Base-by-base conservation (phyloP, 2,888 invertebrate species). In the Latheticus oryzae region DNA sequence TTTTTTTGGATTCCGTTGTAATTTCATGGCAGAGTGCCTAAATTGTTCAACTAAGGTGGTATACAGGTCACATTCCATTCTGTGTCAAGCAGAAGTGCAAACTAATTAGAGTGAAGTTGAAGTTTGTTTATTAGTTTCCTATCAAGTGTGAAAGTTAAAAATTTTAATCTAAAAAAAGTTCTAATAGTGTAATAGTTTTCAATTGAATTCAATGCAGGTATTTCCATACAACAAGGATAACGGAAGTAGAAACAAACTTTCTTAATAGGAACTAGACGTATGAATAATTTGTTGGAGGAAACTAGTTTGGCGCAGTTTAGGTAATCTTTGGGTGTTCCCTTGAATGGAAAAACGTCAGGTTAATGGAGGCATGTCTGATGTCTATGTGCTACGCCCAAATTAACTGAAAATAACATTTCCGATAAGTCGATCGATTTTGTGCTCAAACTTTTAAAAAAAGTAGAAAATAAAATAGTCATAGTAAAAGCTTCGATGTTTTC, bases 21-120 rank as follows among this genome's bases (percentile, higher is more conserved):
- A 55, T 55, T 55, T 48, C 55, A 55, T 55, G 55, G 55, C 55
- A 55, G 30, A 55, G 32, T 55, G 55, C 55, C 35, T 35, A 55
- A 55, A 48, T 55, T 48, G 33, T 32, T 48, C 8, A 32, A 9
- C 21, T 17, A 48, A 48, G 55, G 54, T 54, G 47, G 32, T 43
- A 43, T 30, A 43, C 35, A 45, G 55, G 48, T 55, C 48, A 17
- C 48, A 48, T 55, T 48, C 40, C 48, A 21, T 48, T 48, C 40
- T 26, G 19, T 48, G 24, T 26, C 40, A 30, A 17, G 30, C 40
- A 19, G 21, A 4, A 48, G 55, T 32, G 30, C 17, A 37, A 55
- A 55, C 47, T 55, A 48, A 38, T 55, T 55, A 55, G 38, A 12
- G 21, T 15, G 3, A 26, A 24, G 13, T 12, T 13, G 21, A 48